These are phyloP conservation scores for Phacellophora camtschatica DNA, from an alignment of 30 jellyfish, hydroid and myxozoan genomes.

Conservation along the genomic window DNA sequence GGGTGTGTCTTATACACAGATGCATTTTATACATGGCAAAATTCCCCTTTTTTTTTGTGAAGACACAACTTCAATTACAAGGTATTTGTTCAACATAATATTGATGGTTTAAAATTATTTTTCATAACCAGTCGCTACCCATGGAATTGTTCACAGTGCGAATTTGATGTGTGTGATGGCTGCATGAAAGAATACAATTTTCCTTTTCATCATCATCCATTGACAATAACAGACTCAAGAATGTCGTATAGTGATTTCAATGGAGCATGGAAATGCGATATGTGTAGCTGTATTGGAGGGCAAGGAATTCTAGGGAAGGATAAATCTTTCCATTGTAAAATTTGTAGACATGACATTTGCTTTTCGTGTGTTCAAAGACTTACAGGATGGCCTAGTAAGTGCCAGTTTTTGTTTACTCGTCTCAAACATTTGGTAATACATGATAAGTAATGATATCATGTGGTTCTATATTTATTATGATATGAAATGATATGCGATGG, in stretches of 20 bases:
- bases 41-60: too few species aligned
- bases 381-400: slow-evolving; percentile 53
- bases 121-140: slow-evolving; percentile 35
- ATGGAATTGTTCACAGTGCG: slow-evolving; percentile 83
- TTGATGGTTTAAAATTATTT: not conserved
- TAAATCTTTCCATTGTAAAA: slow-evolving; percentile 66
- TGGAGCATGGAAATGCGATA: slow-evolving; percentile 81
- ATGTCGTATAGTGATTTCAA: slow-evolving; percentile 60
- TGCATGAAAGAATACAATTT: slow-evolving; percentile 58
- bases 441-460: too few species aligned
- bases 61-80: too few species aligned
- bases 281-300: slow-evolving; percentile 53
- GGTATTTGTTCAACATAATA: not conserved
- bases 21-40: too few species aligned
- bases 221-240: slow-evolving; percentile 64
- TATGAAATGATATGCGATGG: too few species aligned
- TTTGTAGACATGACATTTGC: slow-evolving; percentile 71
- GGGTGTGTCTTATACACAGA: too few species aligned
- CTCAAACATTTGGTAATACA: too few species aligned
- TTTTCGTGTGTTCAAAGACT: slow-evolving; percentile 46
- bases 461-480: too few species aligned
- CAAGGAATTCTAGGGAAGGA: slow-evolving; percentile 23
- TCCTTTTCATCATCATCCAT: slow-evolving; percentile 79
- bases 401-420: too few species aligned
- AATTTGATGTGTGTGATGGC: slow-evolving; percentile 73